Percentiles rank a stretch among this genome's conserved stretches.
Conservation (phyloP, 2,888 invertebrate species). For the Augochlorella aurata region DNA sequence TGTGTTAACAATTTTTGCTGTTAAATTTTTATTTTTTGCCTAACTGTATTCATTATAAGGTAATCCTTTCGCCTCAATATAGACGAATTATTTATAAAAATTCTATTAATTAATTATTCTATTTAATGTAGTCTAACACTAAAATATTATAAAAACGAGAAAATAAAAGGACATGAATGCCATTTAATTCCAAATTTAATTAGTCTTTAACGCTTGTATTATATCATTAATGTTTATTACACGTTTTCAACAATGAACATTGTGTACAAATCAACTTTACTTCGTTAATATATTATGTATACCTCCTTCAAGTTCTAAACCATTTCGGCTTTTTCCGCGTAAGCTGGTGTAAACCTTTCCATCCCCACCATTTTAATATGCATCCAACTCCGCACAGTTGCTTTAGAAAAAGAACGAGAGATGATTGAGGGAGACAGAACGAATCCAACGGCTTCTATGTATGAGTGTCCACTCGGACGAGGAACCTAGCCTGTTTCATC, state of each 20-base stretch:
- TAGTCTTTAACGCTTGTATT: not conserved
- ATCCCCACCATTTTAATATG: too few relatives aligned
- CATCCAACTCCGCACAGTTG: too few relatives aligned
- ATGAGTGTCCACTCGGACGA: too few relatives aligned
- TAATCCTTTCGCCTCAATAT: not conserved
- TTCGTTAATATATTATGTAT: not conserved
- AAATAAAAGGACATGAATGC: not conserved
- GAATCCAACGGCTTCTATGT: too few relatives aligned
- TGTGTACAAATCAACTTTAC: not conserved
- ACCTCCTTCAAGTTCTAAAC: too few relatives aligned
- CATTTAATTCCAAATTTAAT: not conserved
- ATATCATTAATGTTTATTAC: not conserved
- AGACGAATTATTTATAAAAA: too few relatives aligned
- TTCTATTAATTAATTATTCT: too few relatives aligned
- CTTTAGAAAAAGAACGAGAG: too few relatives aligned
- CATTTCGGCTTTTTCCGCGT: too few relatives aligned
- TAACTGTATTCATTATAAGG: not conserved
- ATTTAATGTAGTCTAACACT: not conserved
- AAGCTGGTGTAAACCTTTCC: too few relatives aligned
- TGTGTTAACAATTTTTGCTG: not conserved
- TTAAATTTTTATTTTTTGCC: not conserved
- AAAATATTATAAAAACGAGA: not conserved
- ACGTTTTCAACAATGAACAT: conserved; percentile 5
- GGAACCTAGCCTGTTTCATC: too few relatives aligned
- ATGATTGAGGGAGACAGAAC: too few relatives aligned